phyloP scores from a whole-genome alignment of 1,140 invertebrate genomes.

The Halictus rubicundus region DNA sequence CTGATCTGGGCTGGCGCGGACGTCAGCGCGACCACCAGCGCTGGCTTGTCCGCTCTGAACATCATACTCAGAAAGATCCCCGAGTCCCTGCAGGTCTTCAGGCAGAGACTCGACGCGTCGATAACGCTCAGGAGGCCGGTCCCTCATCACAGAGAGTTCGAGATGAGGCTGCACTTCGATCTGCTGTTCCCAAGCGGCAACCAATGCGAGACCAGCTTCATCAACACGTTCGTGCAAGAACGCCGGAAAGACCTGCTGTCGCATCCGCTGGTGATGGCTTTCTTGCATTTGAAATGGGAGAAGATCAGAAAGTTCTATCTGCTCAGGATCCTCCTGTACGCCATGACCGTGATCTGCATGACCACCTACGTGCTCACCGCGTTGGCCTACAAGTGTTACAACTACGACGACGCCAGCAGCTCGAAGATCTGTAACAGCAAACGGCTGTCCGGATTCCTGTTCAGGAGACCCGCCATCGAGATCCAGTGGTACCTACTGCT shows the following conservation, averaged over 20 bases:
- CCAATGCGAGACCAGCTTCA: conserved; percentile 83
- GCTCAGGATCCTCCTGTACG: conserved; percentile 83
- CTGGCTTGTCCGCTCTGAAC: conserved; percentile 83
- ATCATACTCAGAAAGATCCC: conserved; percentile 83
- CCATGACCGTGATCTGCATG: conserved; percentile 83
- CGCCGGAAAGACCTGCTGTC: conserved; percentile 83
- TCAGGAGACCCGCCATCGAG: conserved; percentile 79
- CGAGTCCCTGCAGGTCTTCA: conserved; percentile 81
- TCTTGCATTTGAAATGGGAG: conserved; percentile 84
- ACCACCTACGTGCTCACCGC: conserved; percentile 83
- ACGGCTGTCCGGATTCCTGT: conserved; percentile 78
- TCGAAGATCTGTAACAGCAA: conserved; percentile 80
- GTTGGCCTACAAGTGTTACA: conserved; percentile 79
- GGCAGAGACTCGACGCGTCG: conserved; percentile 82
- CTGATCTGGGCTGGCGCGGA: conserved; percentile 85
- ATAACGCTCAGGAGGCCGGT: conserved; percentile 81
- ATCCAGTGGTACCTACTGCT: conserved; percentile 82
- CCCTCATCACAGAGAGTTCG: conserved; percentile 82
- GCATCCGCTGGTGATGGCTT: conserved; percentile 84
- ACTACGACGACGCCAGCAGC: conserved; percentile 65
- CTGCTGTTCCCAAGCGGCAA: conserved; percentile 82
- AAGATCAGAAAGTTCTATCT: conserved; percentile 85
- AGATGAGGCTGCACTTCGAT: conserved; percentile 83
- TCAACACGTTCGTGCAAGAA: conserved; percentile 83
- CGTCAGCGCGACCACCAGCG: conserved; percentile 83